A percentile compares a stretch with the other conserved stretches of the same genome.
These are phyloP conservation scores for Phaethornis superciliosus DNA, from an alignment of 2,113 vertebrate genomes.

Conservation along the genomic window DNA sequence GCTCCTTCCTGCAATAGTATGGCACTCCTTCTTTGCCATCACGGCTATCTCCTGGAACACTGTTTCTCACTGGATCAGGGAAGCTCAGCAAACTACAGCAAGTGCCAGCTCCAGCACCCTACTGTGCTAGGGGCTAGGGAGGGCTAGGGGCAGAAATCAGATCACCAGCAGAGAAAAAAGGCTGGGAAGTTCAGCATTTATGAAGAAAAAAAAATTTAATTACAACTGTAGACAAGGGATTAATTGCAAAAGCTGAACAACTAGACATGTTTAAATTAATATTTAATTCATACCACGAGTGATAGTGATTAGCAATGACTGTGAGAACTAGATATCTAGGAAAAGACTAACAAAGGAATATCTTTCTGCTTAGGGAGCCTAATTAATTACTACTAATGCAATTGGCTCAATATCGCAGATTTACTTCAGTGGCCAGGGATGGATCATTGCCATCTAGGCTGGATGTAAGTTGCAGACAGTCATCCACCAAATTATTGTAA, in stretches of 20 bases:
- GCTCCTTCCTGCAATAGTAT: too few species aligned
- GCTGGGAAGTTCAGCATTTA: not conserved
- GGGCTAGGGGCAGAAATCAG: not conserved
- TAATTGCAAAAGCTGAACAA: not conserved
- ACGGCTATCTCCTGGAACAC: not conserved
- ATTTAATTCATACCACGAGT: not conserved
- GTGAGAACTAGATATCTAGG: not conserved
- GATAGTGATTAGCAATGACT: not conserved
- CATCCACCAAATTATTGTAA: not conserved
- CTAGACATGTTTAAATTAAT: not conserved
- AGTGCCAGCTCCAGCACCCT: not conserved
- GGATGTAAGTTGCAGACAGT: not conserved
- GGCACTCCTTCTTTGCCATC: not conserved
- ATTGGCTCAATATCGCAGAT: not conserved
- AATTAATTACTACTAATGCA: not conserved
- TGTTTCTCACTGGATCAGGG: accelerated
- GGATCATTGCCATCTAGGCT: not conserved
- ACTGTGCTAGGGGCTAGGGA: accelerated
- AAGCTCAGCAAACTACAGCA: not conserved
- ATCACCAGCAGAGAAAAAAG: not conserved
- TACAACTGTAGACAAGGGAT: not conserved
- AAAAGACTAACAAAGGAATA: not conserved
- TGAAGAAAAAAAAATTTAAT: not conserved
- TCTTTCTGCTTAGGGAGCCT: not conserved
- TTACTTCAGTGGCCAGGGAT: not conserved